Percentiles rank a stretch among this genome's conserved stretches.
These are phyloP conservation scores for Diarsia mendica DNA, from an alignment of 2,888 invertebrate species.

Conservation along the genomic window DNA sequence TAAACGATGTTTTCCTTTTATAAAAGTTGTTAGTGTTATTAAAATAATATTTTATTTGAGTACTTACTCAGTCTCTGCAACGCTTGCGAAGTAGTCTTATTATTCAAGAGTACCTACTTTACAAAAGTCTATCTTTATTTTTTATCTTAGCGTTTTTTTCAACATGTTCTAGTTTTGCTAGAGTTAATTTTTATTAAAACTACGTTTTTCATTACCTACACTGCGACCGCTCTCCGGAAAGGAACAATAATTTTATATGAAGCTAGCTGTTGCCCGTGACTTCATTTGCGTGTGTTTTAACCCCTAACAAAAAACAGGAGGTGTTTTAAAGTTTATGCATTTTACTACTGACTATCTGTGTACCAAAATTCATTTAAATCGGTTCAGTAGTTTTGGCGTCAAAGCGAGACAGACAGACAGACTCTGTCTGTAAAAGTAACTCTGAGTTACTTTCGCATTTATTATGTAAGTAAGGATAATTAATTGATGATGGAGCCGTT, in stretches of 20 bases:
- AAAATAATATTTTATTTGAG: background rate
- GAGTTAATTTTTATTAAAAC: background rate
- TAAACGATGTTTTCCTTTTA: background rate
- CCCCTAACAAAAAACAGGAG: background rate
- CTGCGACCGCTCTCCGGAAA: background rate
- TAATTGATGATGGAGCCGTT: background rate
- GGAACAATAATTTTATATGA: background rate
- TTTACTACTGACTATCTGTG: too few species aligned
- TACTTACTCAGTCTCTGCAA: background rate
- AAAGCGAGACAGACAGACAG: too few species aligned
- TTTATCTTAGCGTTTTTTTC: background rate
- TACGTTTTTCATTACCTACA: constrained; percentile 2
- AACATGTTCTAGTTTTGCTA: background rate
- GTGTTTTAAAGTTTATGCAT: too few species aligned
- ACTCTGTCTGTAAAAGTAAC: too few species aligned
- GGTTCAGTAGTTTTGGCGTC: too few species aligned
- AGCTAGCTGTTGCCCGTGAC: background rate
- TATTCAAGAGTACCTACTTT: constrained; percentile 35
- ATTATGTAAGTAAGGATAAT: too few species aligned
- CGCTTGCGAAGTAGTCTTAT: constrained; percentile 12
- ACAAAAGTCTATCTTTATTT: background rate
- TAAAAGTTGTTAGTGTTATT: background rate
- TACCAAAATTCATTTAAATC: too few species aligned
- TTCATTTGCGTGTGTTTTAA: background rate
- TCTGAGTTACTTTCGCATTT: too few species aligned